Base-by-base conservation (phyloP, 2,888 invertebrate species). In the Clitarchus hookeri region DNA sequence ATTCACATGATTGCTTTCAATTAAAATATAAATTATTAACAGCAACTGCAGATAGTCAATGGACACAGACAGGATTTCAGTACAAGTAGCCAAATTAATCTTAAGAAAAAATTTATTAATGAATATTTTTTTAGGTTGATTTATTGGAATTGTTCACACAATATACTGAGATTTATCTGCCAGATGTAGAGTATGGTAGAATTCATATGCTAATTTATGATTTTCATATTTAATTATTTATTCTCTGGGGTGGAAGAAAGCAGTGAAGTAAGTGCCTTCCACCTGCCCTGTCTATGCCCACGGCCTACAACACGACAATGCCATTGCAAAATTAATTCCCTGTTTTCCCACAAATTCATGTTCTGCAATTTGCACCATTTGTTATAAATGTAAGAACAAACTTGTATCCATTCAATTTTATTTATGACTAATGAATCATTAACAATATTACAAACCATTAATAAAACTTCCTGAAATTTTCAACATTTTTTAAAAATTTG, bases 391-490 rank as follows among this genome's bases (percentile, higher is more conserved):
- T 19, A 48, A 16, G 65, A 65, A 65, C 65, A 65, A 65, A 65
- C 19, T 65, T 65, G 11, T n/a, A 65, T 16, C 65, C 6, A 65
- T 65, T 11, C n/a, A 65, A 8, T 16, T 65, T 65, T 65, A 65
- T n/a, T 23, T 8, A 65, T 65, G 65, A 65, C 8, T 65, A n/a
- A 65, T n/a, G 2, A 23, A n/a, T 65, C 65, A 23, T 65, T 65
- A 65, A 65, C 65, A 65, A 65, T 65, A 6, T 2, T 65, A 65
- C n/a, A 23, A 65, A 65, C 65, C 8, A 65, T 48, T 65, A 65
- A 65, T 65, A 65, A 65, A 65, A 65, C 65, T 65, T 65, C 65
- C 65, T 65, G 65, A 16, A 65, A 23, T 65, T 65, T 65, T 65
- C 65, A 65, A 65, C 65, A 65, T 65, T n/a, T 65, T 65, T 65